Percentiles rank a stretch among this genome's conserved stretches.
These are phyloP conservation scores for Austrofundulus limnaeus DNA, from an alignment of 2,113 vertebrate genomes.

Conservation along the genomic window DNA sequence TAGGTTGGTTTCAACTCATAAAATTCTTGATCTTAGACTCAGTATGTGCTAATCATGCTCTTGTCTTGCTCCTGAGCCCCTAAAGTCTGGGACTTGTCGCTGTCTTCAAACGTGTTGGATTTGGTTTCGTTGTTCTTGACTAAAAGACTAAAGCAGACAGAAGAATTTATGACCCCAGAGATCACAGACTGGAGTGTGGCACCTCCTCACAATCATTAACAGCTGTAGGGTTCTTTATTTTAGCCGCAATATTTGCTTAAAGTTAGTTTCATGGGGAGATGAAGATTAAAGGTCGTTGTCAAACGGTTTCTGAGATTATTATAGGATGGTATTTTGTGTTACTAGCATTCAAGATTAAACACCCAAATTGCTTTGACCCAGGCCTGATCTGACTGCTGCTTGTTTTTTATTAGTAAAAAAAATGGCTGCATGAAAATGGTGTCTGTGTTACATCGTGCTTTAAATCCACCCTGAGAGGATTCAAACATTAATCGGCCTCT, in stretches of 20 bases:
- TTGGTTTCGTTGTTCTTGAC: not conserved
- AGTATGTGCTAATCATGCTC: not conserved
- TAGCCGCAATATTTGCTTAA: too few relatives aligned
- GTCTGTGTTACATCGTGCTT: not conserved
- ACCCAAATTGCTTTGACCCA: not conserved
- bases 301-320: not conserved
- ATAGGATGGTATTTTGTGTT: not conserved
- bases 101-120: not conserved
- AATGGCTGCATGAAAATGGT: constrained; percentile 18
- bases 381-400: not conserved
- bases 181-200: not conserved
- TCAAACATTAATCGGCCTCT: constrained; percentile 37
- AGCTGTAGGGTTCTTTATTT: not conserved
- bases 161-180: not conserved
- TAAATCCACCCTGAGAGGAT: constrained; percentile 12
- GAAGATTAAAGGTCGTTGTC: not conserved
- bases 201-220: not conserved
- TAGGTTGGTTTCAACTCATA: too few relatives aligned
- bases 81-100: not conserved
- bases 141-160: not conserved
- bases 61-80: not conserved
- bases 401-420: not conserved
- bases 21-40: too few relatives aligned
- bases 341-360: not conserved
- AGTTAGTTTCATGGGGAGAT: not conserved